Conservation (phyloP, 2,113 vertebrate species). For the Eulacestoma nigropectus region DNA sequence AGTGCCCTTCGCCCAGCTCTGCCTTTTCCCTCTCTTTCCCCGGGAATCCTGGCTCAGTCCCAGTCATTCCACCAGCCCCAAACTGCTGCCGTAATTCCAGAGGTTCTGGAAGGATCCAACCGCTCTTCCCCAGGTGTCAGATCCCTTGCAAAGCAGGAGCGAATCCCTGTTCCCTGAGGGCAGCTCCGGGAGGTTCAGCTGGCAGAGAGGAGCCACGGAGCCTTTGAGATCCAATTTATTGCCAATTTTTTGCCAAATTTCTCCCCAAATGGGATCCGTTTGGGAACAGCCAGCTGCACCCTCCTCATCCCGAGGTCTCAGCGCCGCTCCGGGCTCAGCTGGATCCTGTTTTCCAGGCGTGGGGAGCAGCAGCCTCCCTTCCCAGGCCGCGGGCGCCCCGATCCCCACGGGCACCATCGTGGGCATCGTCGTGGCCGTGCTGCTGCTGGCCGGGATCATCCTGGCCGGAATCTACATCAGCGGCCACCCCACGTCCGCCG, state of each 20-base stretch:
- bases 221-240: background rate
- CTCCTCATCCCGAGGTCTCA: background rate
- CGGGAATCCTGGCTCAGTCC: background rate
- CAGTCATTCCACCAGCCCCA: background rate
- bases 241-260: background rate
- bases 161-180: background rate
- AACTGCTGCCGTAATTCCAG: background rate
- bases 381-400: constrained; percentile 41
- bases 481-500: constrained; percentile 81
- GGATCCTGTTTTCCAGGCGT: constrained; percentile 14
- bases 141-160: no score
- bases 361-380: constrained; percentile 42
- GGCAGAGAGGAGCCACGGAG: background rate
- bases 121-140: no score
- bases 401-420: constrained; percentile 84
- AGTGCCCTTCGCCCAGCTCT: background rate
- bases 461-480: constrained; percentile 88
- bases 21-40: background rate
- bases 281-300: background rate
- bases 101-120: background rate
- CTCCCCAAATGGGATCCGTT: background rate
- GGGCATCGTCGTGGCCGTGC: constrained; percentile 80
- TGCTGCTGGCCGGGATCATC: constrained; percentile 80
- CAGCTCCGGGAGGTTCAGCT: background rate
- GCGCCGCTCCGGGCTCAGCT: background rate